Conservation (phyloP, 2,888 invertebrate genomes). For the Tachina lurida region DNA sequence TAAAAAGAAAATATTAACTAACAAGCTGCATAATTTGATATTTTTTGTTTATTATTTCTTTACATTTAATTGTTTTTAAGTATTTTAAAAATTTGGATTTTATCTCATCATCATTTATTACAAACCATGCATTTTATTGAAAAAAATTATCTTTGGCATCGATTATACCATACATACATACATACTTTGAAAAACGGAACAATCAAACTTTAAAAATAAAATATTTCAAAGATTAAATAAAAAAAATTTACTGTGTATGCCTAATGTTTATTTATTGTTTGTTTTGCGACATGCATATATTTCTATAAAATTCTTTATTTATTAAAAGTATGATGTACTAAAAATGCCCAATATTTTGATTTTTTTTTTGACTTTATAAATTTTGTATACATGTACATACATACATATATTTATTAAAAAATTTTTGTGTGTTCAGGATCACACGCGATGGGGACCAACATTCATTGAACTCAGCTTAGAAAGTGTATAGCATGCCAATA, state of each 20-base stretch:
- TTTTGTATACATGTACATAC: too few relatives aligned
- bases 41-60: constrained; percentile 47
- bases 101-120: constrained; percentile 35
- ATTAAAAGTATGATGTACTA: background rate
- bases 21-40: constrained; percentile 46
- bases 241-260: constrained; percentile 30
- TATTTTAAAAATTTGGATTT: constrained; percentile 45
- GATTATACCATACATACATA: constrained; percentile 8
- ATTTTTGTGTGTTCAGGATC: background rate
- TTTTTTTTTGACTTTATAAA: too few relatives aligned
- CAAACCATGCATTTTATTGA: constrained; percentile 44
- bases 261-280: constrained; percentile 11
- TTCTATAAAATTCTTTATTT: background rate
- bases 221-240: background rate
- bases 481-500: background rate
- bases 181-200: background rate
- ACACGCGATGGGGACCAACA: background rate
- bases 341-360: background rate
- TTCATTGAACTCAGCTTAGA: background rate
- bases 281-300: background rate
- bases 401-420: background rate
- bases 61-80: constrained; percentile 38
- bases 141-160: constrained; percentile 41
- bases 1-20: constrained; percentile 32
- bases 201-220: constrained; percentile 23